Evolutionary conservation across 1,140 invertebrate genomes (phyloP).

Genomic region (Bombus cullumanus): DNA sequence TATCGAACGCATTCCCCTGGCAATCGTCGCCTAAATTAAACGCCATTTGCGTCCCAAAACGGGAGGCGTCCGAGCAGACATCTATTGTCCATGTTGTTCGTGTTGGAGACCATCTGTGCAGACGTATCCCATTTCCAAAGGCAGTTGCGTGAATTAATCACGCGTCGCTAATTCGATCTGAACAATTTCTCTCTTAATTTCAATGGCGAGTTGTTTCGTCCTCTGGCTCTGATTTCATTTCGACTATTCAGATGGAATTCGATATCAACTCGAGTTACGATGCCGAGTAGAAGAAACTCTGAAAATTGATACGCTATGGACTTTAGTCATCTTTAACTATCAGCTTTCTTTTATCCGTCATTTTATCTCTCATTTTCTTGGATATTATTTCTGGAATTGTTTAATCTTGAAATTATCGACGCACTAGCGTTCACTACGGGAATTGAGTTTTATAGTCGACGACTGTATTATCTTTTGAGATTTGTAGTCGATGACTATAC

Average conservation of each 20-base stretch:
- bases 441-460: too few species aligned
- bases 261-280: background rate
- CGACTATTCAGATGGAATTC: background rate
- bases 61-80: conserved; percentile 8
- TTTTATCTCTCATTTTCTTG: too few species aligned
- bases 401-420: too few species aligned
- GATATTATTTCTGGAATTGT: too few species aligned
- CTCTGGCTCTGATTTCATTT: background rate
- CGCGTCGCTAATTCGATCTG: background rate
- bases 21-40: conserved; percentile 19
- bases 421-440: accelerated
- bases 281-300: too few species aligned
- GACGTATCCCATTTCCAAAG: background rate
- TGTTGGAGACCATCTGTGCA: conserved; percentile 8
- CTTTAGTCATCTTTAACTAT: too few species aligned
- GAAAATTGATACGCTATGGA: too few species aligned
- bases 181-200: background rate
- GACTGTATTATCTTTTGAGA: too few species aligned
- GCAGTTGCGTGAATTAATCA: conserved; percentile 4
- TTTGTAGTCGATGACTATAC: too few species aligned
- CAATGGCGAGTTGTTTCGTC: background rate
- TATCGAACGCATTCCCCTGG: background rate
- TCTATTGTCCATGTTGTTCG: conserved; percentile 43
- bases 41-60: conserved; percentile 5
- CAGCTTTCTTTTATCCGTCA: too few species aligned